A percentile compares a stretch with the other conserved stretches of the same genome.
These are phyloP conservation scores for Pelmatolapia mariae DNA, from an alignment of 2,113 vertebrate genomes.

Conservation along the genomic window DNA sequence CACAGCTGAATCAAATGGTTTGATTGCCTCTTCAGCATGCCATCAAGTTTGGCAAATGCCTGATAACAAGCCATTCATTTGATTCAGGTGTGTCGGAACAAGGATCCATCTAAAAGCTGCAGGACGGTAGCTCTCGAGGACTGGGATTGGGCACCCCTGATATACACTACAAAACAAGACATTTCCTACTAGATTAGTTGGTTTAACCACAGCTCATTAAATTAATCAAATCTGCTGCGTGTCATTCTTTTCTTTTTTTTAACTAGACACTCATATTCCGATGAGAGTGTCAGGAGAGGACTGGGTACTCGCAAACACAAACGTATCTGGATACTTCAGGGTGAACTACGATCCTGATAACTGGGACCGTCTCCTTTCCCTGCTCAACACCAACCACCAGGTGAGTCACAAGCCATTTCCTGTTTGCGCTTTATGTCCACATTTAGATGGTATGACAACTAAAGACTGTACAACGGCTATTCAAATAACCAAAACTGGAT, in stretches of 20 bases:
- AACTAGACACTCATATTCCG: neutral
- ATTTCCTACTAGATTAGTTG: neutral
- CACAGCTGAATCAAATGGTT: too few relatives aligned
- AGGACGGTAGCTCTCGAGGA: too few relatives aligned
- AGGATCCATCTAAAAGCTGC: too few relatives aligned
- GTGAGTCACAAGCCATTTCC: constrained; percentile 43
- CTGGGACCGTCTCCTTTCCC: constrained; percentile 76
- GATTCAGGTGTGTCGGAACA: too few relatives aligned
- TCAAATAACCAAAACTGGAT: neutral
- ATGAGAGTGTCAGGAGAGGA: constrained; percentile 24
- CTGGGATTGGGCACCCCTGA: too few relatives aligned
- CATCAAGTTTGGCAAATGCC: too few relatives aligned
- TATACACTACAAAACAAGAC: neutral
- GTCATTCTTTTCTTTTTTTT: neutral
- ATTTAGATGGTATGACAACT: neutral
- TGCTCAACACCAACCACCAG: constrained; percentile 51
- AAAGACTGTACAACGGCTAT: neutral
- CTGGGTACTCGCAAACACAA: constrained; percentile 85
- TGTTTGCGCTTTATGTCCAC: neutral
- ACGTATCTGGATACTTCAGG: constrained; percentile 83
- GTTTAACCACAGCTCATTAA: neutral
- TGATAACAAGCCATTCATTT: too few relatives aligned
- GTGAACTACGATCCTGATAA: constrained; percentile 90
- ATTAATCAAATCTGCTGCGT: neutral
- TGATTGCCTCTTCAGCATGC: too few relatives aligned